Evolutionary conservation across 2,797 vertebrate species (phyloP).

Genomic region (Thaleichthys pacificus): DNA sequence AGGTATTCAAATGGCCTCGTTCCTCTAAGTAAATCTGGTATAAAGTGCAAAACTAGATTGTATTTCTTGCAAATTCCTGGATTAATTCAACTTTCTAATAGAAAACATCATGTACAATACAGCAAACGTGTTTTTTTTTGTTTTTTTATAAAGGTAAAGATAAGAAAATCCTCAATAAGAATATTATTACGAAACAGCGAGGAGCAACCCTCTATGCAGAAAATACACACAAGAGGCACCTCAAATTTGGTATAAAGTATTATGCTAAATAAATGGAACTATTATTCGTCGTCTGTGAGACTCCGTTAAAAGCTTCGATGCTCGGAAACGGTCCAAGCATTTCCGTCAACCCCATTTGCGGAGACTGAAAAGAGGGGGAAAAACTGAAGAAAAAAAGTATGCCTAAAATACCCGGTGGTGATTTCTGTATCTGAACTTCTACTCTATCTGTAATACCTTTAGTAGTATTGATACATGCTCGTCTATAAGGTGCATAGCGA

Average conservation of each 20-base stretch:
- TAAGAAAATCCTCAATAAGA: constrained; percentile 75
- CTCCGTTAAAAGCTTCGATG: constrained; percentile 27
- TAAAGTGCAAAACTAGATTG: constrained; percentile 85
- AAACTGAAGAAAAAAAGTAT: neutral
- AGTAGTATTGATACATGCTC: constrained; percentile 59
- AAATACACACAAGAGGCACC: constrained; percentile 82
- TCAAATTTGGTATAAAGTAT: constrained; percentile 79
- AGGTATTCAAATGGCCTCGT: constrained; percentile 62
- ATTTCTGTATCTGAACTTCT: constrained; percentile 22
- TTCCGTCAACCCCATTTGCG: neutral
- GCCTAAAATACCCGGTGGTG: constrained; percentile 28
- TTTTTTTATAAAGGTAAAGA: constrained; percentile 70
- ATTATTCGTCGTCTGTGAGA: constrained; percentile 42
- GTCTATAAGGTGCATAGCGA: constrained; percentile 78
- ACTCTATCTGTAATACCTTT: constrained; percentile 36
- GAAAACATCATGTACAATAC: constrained; percentile 79
- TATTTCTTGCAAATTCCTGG: constrained; percentile 82
- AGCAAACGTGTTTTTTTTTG: constrained; percentile 63
- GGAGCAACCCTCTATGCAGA: constrained; percentile 65
- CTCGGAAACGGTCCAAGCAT: neutral
- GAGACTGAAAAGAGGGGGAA: constrained; percentile 9
- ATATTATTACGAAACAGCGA: constrained; percentile 69
- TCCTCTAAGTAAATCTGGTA: constrained; percentile 65
- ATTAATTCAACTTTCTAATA: constrained; percentile 62
- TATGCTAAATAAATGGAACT: constrained; percentile 54